Evolutionary conservation across 2,113 vertebrate species (phyloP).

Genomic region (Ochotona curzoniae): DNA sequence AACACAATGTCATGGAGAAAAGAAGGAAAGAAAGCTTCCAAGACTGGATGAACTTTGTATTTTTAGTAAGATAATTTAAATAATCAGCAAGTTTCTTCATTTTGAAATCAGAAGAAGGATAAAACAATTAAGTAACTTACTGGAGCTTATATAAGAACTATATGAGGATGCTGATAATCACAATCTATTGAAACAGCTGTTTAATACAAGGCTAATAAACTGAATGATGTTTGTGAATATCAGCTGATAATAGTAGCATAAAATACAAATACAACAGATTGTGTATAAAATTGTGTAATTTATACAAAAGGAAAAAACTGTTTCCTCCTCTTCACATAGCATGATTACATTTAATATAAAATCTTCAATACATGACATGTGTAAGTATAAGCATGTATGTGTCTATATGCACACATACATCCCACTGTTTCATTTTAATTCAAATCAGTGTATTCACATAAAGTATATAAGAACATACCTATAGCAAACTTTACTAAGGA

Average conservation of each 20-base stretch:
- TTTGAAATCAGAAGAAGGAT: constrained; percentile 42
- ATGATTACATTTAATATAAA: constrained; percentile 21
- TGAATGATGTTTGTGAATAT: constrained; percentile 17
- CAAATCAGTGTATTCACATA: background rate
- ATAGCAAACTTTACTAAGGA: constrained; percentile 3
- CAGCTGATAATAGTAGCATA: constrained; percentile 17
- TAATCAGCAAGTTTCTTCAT: background rate
- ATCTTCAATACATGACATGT: background rate
- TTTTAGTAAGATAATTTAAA: constrained; percentile 24
- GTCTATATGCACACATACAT: background rate
- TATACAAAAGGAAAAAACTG: background rate
- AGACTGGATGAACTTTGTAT: background rate
- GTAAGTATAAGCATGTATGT: background rate
- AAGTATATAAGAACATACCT: background rate
- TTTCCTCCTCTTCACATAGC: background rate
- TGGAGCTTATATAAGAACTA: background rate
- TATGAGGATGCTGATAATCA: constrained; percentile 25
- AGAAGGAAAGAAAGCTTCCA: constrained; percentile 7
- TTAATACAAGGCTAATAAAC: background rate
- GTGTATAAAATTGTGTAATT: background rate
- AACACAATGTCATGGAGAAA: constrained; percentile 17
- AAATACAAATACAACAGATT: background rate
- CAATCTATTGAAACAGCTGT: background rate
- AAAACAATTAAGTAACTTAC: background rate
- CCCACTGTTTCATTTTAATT: background rate